Base-by-base conservation (phyloP, 1,140 invertebrate species). In the Aphis gossypii region DNA sequence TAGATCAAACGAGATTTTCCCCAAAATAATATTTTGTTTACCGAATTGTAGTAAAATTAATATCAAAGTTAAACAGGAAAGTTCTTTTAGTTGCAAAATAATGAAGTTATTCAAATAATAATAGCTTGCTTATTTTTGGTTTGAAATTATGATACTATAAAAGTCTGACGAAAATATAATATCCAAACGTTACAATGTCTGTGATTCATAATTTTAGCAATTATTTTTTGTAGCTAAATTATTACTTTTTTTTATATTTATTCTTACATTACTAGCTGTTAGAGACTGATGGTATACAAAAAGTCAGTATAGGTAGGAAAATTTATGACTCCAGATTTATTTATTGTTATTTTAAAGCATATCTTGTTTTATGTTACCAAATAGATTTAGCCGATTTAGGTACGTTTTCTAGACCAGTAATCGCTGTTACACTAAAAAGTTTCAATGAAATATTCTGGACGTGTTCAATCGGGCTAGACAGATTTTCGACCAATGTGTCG, bases 361-460 rank as follows among this genome's bases (percentile, higher is more conserved):
- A 54, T 54, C 30, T 35, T 46, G n/a, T 35, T 91, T 44, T 46
- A 91, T n/a, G 90, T 48, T 76, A 90, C 60, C 14, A 76, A 76
- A 76, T n/a, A n/a, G 14, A 76, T 76, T 76, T n/a, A 76, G 35
- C 44, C 18, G 44, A 91, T 68, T 76, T 76, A 23, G 60, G 25
- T n/a, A n/a, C n/a, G 41, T 48, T n/a, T 51, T 83, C 14, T 83
- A 76, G 21, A 92, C 18, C 68, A 20, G 41, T 35, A 51, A 83
- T 92, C 41, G 20, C 8, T 8, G n/a, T 68, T 44, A 48, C 44
- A 48, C 44, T 48, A 83, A 82, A 83, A 82, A 92, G 60, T 82
- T 92, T 92, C 91, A 83, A 92, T 83, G 91, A 82, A 92, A 92
- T 92, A 92, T 92, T 48, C 44, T 11, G 46, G 25, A 83, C 91